Conservation (phyloP, 2,113 vertebrate species). For the Platysteira castanea region DNA sequence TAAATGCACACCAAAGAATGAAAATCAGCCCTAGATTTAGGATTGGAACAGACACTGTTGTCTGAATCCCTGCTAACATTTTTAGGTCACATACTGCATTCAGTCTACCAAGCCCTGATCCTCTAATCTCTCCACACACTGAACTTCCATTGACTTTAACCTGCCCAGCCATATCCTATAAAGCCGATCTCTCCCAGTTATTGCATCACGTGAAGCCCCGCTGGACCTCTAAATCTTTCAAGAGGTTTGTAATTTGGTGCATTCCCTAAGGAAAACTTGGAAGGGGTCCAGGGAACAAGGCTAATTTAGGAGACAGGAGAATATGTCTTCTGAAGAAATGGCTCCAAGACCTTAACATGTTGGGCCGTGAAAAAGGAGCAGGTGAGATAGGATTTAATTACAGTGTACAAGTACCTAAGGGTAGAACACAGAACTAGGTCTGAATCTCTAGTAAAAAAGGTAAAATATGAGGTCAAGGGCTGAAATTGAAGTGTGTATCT, state of each 20-base stretch:
- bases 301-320: slow-evolving; percentile 11
- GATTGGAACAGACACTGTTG: background rate
- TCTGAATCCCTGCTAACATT: background rate
- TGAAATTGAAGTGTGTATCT: background rate
- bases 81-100: background rate
- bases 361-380: slow-evolving; percentile 47
- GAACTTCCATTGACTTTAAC: slow-evolving; percentile 49
- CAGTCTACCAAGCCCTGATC: background rate
- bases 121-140: background rate
- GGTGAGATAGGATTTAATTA: slow-evolving; percentile 58
- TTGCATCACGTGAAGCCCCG: background rate
- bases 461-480: background rate
- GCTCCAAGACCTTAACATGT: slow-evolving; percentile 50
- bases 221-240: slow-evolving; percentile 55
- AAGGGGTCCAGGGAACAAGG: slow-evolving; percentile 27
- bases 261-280: slow-evolving; percentile 57
- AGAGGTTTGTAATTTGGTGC: slow-evolving; percentile 51
- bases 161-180: slow-evolving; percentile 9
- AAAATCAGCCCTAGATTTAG: background rate
- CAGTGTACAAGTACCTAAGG: slow-evolving; percentile 36
- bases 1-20: background rate
- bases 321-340: slow-evolving; percentile 42
- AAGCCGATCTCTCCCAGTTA: background rate
- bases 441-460: background rate
- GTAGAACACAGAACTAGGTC: background rate